Conservation (phyloP, 2,888 invertebrate genomes). For the Miltochrista miniata region DNA sequence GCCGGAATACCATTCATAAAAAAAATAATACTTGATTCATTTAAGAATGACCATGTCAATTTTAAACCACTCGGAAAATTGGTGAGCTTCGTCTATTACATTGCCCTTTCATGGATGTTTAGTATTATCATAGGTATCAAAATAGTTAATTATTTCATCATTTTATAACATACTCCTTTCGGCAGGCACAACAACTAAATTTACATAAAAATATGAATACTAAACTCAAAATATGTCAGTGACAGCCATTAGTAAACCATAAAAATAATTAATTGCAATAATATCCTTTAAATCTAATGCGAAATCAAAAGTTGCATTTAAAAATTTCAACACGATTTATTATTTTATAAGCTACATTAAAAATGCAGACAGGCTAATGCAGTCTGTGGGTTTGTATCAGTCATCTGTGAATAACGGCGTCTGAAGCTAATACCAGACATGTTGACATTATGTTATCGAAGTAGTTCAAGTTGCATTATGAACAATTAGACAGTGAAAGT, state of each 20-base stretch:
- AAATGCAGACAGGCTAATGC: constrained; percentile 63
- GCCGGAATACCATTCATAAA: too few species aligned
- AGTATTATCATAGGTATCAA: too few species aligned
- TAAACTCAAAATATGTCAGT: background rate
- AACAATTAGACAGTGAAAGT: constrained; percentile 76
- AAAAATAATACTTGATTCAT: too few species aligned
- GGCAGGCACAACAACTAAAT: background rate
- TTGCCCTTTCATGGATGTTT: too few species aligned
- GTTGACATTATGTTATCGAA: constrained; percentile 74
- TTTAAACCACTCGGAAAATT: too few species aligned
- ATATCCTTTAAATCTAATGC: constrained; percentile 11
- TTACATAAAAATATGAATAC: background rate
- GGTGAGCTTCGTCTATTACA: too few species aligned
- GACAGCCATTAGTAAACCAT: background rate
- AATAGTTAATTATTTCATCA: too few species aligned
- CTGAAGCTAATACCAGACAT: constrained; percentile 58
- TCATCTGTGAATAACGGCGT: constrained; percentile 56
- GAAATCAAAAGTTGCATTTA: constrained; percentile 30
- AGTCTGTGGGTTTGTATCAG: constrained; percentile 47
- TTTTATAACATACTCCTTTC: too few species aligned
- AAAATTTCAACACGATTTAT: constrained; percentile 29
- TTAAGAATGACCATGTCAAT: too few species aligned
- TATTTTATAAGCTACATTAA: constrained; percentile 42
- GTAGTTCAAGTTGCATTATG: constrained; percentile 61
- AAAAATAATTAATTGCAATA: background rate